Conservation (phyloP, 2,797 vertebrate species). For the Antrozous pallidus region DNA sequence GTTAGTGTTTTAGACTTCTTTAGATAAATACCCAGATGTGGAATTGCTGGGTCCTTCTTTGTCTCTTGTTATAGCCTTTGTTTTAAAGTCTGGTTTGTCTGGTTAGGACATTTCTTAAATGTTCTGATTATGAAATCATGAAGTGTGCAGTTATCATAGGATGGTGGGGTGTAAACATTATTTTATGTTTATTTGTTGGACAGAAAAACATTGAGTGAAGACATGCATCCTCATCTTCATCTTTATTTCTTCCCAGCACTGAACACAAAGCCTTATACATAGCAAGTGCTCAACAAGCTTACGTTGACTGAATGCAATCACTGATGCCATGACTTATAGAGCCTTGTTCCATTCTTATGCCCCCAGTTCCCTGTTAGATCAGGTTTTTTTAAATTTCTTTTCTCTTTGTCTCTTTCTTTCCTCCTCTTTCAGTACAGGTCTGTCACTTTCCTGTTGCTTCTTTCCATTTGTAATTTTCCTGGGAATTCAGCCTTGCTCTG, state of each 20-base stretch:
- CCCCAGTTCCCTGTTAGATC: background rate
- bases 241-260: background rate
- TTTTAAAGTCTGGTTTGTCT: background rate
- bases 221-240: background rate
- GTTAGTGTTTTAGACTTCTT: background rate
- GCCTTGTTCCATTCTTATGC: background rate
- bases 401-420: background rate
- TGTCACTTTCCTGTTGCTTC: background rate
- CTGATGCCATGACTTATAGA: background rate
- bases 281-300: background rate
- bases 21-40: background rate
- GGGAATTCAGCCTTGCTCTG: background rate
- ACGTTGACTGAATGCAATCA: background rate
- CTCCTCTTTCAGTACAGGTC: background rate
- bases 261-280: background rate
- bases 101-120: background rate
- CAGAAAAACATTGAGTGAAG: background rate
- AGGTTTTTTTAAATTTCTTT: background rate
- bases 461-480: background rate
- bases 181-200: background rate
- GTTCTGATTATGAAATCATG: constrained; percentile 31
- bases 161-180: background rate
- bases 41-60: background rate
- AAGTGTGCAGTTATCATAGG: background rate
- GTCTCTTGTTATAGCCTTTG: background rate